Conservation (phyloP, 30 jellyfish, hydroid and myxozoan species). For the Mastigias papua region DNA sequence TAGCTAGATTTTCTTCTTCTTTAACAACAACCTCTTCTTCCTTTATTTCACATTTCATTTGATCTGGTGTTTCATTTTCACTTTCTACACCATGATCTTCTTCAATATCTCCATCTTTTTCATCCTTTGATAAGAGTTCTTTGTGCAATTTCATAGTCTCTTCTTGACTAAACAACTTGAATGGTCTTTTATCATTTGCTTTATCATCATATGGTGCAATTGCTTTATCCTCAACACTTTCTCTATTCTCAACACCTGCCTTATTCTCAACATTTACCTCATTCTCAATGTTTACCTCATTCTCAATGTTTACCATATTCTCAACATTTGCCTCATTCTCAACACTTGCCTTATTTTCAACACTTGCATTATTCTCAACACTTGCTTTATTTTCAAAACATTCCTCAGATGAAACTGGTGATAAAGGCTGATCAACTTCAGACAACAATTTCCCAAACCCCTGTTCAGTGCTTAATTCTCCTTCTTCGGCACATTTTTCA, state of each 20-base stretch:
- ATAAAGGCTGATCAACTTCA: too few relatives aligned
- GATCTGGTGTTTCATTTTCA: conserved; percentile 24
- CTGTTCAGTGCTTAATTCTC: too few relatives aligned
- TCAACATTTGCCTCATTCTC: neutral
- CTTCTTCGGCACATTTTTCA: too few relatives aligned
- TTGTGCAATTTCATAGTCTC: conserved; percentile 32
- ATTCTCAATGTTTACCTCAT: neutral
- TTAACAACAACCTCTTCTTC: neutral
- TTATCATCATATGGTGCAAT: neutral
- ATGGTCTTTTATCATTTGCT: conserved; percentile 41
- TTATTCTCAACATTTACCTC: neutral
- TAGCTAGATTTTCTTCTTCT: conserved; percentile 15
- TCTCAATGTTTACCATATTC: too few relatives aligned
- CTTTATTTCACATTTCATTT: neutral
- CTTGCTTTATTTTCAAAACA: neutral
- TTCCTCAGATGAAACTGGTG: too few relatives aligned
- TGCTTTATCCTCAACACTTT: neutral
- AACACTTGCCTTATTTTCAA: neutral
- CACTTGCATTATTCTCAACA: too few relatives aligned
- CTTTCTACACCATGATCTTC: conserved; percentile 26
- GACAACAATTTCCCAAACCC: too few relatives aligned
- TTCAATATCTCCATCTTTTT: neutral
- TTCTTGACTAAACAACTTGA: conserved; percentile 53
- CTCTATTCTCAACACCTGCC: neutral
- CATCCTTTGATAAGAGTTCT: conserved; percentile 29